Evolutionary conservation across 2,113 vertebrate species (phyloP), one percentile per base, ranked within the genome.

Genomic region (Callipepla californica): DNA sequence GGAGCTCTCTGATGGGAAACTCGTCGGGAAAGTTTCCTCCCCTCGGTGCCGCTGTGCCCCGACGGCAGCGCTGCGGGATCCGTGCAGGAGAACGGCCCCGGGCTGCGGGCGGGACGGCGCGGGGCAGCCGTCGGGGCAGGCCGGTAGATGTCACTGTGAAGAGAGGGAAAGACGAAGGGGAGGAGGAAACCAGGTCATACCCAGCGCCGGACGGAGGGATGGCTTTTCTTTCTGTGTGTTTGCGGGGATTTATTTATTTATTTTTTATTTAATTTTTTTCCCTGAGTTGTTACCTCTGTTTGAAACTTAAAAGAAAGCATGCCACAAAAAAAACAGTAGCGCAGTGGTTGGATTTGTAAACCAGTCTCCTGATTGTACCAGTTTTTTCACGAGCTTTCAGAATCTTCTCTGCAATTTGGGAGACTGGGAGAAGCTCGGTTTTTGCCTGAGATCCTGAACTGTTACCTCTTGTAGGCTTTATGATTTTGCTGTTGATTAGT

Each of bases 111-210:
- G 1, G 61, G 40, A 13, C 22, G 21, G 28, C 3, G 26, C n/a
- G 58, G 62, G 72, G 18, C 51, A 73, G 58, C 23, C 58, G 18
- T 3, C 36, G 16, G 34, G 58, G 44, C 14, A 51, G 75, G 72
- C 97, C 98, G 94, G 96, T 90, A 97, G 97, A 45, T 95, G 97
- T 97, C 98, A 85, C 95, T 97, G 62, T 92, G 73, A 47, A 23
- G 89, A 92, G 94, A 34, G 66, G 82, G 78, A 80, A 38, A 17
- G 74, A 13, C 55, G 8, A 11, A 11, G 40, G n/a, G 1, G 23
- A 15, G 32, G 23, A 9, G 26, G 26, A 6, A 10, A 11, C 6
- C 63, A 5, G 51, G 32, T n/a, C 12, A 2, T 13, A 11, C 5
- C 8, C 32, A 17, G 48, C 15, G 4, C 8, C 14, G 3, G 18